phyloP scores from a whole-genome alignment of 2,113 vertebrate genomes.

The Odobenus rosmarus region DNA sequence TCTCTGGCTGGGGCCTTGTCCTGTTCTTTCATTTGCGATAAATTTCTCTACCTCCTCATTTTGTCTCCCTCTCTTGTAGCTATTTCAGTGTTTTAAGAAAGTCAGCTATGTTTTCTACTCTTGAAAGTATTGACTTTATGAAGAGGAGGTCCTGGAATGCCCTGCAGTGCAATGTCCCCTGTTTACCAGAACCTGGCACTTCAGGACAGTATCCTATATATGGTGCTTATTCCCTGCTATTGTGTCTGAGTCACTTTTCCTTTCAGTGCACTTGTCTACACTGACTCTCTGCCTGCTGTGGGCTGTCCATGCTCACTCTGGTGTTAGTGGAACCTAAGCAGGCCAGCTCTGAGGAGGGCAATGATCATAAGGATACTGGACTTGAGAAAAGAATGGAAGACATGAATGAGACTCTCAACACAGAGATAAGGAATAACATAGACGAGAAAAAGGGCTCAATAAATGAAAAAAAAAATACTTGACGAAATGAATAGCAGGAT shows the following conservation, averaged over 20 bases:
- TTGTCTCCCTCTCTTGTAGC: not conserved
- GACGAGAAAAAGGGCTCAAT: not conserved
- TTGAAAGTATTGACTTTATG: not conserved
- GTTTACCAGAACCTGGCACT: not conserved
- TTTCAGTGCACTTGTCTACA: not conserved
- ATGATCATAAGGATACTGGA: not conserved
- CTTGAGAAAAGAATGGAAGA: not conserved
- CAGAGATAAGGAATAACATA: not conserved
- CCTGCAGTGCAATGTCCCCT: not conserved
- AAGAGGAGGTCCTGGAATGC: not conserved
- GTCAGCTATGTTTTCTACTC: not conserved
- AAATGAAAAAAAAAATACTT: not conserved
- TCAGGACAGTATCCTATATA: not conserved
- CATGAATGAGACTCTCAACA: not conserved
- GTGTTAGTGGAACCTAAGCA: not conserved
- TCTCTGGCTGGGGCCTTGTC: not conserved
- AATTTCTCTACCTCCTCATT: not conserved
- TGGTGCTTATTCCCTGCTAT: not conserved
- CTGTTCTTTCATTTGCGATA: not conserved
- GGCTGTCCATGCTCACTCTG: not conserved
- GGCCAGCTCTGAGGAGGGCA: not conserved
- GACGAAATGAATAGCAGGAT: not conserved
- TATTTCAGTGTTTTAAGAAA: not conserved
- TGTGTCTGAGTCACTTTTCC: not conserved
- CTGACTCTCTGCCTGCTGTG: not conserved